Evolutionary conservation across 2,797 vertebrate species (phyloP), one percentile per base, ranked within the genome.

Genomic region (Psittacula echo): DNA sequence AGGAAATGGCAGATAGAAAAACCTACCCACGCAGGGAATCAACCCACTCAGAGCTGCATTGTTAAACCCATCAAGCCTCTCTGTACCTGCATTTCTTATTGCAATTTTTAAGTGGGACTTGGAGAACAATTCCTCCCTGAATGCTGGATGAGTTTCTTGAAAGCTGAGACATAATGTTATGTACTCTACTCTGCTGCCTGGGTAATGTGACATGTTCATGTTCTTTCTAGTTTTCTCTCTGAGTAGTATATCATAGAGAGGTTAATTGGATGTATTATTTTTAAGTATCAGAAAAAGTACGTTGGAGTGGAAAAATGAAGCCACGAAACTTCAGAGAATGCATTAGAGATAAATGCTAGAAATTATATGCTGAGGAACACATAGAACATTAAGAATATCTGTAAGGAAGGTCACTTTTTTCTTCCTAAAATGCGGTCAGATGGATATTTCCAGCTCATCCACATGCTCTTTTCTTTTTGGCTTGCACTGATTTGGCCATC

Each of bases 251-350:
- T 56, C 53, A 51, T 92, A 58, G 94, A 95, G 94, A 96, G 84
- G 94, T 94, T 97, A 96, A 96, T 97, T 96, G 77, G 86, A 90
- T 93, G 61, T 95, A 72, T 97, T 97, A 96, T 95, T 97, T 97
- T 97, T 91, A 96, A 96, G 64, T 83, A 94, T 87, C 39, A 85
- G 85, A 92, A 91, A 67, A 79, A 96, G 91, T 81, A 81, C 14
- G 26, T 54, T 94, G 81, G 79, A 75, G 67, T 88, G 39, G 71
- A 66, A 95, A 91, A 96, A 85, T 22, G 21, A 95, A 95, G 89
- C 90, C 92, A 73, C 24, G 60, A 93, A 97, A 93, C 86, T 76
- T 92, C 4, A 13, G 85, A 92, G 91, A 95, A 81, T 75, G 78
- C 71, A 95, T 96, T 96, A 97, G 78, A 93, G 85, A 83, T 94